Conservation (phyloP, 2,797 vertebrate genomes). For the Esox masquinongy region DNA sequence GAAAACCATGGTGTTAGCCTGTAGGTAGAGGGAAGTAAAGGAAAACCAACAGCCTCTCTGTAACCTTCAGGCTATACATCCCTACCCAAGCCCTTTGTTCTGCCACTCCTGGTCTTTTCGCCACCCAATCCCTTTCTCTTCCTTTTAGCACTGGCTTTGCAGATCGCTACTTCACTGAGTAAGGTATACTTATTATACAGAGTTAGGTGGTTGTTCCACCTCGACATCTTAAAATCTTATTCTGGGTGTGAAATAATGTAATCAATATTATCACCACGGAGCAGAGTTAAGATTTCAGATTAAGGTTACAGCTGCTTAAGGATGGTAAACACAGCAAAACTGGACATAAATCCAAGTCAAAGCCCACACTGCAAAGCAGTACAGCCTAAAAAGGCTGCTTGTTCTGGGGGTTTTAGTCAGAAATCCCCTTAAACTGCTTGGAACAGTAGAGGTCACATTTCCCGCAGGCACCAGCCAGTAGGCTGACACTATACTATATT, state of each 20-base stretch:
- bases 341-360: not conserved
- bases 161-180: too few species aligned
- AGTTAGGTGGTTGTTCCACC: too few species aligned
- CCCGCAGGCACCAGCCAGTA: constrained; percentile 37
- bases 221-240: too few species aligned
- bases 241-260: too few species aligned
- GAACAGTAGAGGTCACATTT: constrained; percentile 10
- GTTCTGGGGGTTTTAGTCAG: constrained; percentile 26
- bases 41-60: too few species aligned
- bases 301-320: not conserved
- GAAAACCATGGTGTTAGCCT: not conserved
- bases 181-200: too few species aligned
- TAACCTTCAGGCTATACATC: too few species aligned
- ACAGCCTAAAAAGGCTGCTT: constrained; percentile 32
- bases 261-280: not conserved
- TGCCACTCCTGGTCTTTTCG: too few species aligned
- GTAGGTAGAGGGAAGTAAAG: too few species aligned
- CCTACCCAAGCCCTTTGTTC: too few species aligned
- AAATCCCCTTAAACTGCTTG: constrained; percentile 52
- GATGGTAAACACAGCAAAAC: not conserved
- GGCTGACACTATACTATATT: constrained; percentile 21
- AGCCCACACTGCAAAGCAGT: not conserved
- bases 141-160: too few species aligned
- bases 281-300: not conserved
- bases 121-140: too few species aligned